These are phyloP conservation scores for Athripsodes cinereus DNA, from an alignment of 2,888 invertebrate species.

Conservation along the genomic window DNA sequence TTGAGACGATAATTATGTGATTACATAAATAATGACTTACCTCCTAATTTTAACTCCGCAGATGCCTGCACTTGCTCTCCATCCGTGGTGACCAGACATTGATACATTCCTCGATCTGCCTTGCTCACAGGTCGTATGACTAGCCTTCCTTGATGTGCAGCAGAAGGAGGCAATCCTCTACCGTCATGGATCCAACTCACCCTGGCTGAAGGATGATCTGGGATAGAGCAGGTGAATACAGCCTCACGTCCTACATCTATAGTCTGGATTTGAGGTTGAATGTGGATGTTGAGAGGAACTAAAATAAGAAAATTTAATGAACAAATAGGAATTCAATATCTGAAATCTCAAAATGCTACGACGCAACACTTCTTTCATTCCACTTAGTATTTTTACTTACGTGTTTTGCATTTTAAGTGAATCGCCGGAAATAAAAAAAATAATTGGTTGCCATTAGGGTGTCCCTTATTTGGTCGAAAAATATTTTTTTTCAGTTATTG, in stretches of 20 bases:
- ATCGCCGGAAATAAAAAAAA: no score
- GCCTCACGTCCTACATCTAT: conserved; percentile 82
- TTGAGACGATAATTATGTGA: no score
- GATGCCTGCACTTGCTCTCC: conserved; percentile 80
- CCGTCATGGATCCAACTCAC: conserved; percentile 80
- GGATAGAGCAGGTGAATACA: conserved; percentile 79
- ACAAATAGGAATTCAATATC: no score
- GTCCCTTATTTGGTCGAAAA: no score
- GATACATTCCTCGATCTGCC: conserved; percentile 86
- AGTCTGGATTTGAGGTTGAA: conserved; percentile 70
- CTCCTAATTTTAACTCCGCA: conserved; percentile 74
- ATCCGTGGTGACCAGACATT: conserved; percentile 81
- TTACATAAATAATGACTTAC: conserved; percentile 42
- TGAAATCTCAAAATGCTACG: no score
- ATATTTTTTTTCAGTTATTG: no score
- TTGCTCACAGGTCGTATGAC: conserved; percentile 64
- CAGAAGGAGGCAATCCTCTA: conserved; percentile 50
- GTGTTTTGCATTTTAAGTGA: no score
- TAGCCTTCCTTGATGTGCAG: conserved; percentile 40
- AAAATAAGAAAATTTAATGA: conserved; percentile 29
- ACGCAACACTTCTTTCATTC: no score
- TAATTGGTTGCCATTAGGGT: no score
- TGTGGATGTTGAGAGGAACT: conserved; percentile 75
- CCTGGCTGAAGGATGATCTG: conserved; percentile 77
- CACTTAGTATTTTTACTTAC: no score